Percentiles rank a stretch among this genome's conserved stretches.
These are phyloP conservation scores for Thermophis baileyi DNA, from an alignment of 2,113 vertebrate genomes.

Conservation along the genomic window DNA sequence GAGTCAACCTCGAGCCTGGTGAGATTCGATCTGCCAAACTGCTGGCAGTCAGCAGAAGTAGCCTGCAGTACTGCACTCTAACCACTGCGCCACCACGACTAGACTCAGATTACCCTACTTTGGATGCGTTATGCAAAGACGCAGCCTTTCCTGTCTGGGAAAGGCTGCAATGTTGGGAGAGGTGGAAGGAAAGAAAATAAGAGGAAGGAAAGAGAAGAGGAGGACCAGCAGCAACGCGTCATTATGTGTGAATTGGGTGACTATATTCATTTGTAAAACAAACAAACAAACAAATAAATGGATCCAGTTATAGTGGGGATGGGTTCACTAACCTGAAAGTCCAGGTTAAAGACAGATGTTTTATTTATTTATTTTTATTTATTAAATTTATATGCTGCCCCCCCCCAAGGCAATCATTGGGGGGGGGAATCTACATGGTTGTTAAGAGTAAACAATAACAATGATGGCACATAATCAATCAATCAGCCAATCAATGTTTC, in stretches of 20 bases:
- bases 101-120: not conserved
- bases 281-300: too few relatives aligned
- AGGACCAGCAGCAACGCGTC: not conserved
- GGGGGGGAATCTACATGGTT: not conserved
- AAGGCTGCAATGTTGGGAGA: not conserved
- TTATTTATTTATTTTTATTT: not conserved
- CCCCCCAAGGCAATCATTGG: not conserved
- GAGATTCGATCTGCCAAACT: too few relatives aligned
- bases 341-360: not conserved
- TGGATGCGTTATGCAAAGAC: not conserved
- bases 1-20: too few relatives aligned
- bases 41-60: too few relatives aligned
- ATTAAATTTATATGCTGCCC: not conserved
- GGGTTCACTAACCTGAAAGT: not conserved
- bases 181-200: not conserved
- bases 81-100: too few relatives aligned
- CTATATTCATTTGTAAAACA: too few relatives aligned
- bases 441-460: not conserved
- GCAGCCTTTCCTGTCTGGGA: not conserved
- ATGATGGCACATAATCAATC: not conserved
- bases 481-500: not conserved
- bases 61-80: too few relatives aligned
- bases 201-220: not conserved
- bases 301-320: not conserved
- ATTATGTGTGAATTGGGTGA: too few relatives aligned